A percentile compares a stretch with the other conserved stretches of the same genome.
phyloP scores from a whole-genome alignment of 2,888 invertebrate species.

The Conchocele bisecta region DNA sequence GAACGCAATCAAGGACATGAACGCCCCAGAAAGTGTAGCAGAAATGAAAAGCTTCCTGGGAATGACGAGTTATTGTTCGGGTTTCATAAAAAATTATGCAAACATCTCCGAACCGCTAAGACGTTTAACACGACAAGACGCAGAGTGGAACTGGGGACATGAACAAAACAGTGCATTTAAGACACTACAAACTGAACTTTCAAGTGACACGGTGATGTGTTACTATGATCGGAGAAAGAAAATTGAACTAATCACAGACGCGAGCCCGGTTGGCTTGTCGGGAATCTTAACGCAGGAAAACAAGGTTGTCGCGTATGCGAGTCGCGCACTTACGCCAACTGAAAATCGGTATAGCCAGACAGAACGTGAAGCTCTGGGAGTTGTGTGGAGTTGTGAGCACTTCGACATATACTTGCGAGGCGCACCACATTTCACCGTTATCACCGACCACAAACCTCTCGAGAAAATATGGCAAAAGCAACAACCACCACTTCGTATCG shows the following conservation, averaged over 20 bases:
- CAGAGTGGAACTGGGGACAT: slow-evolving; percentile 50
- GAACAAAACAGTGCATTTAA: slow-evolving; percentile 55
- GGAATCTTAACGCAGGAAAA: background rate
- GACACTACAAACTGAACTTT: slow-evolving; percentile 39
- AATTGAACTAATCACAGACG: background rate
- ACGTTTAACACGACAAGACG: slow-evolving; percentile 50
- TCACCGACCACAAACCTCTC: slow-evolving; percentile 66
- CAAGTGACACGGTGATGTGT: slow-evolving; percentile 47
- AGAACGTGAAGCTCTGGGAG: slow-evolving; percentile 62
- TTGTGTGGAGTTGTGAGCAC: slow-evolving; percentile 64
- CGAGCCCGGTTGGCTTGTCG: slow-evolving; percentile 2
- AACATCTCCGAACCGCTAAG: slow-evolving; percentile 62
- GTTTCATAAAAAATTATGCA: slow-evolving; percentile 64
- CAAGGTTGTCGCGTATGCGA: slow-evolving; percentile 52
- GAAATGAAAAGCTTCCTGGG: slow-evolving; percentile 65
- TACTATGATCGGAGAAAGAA: slow-evolving; percentile 41
- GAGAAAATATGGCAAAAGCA: slow-evolving; percentile 31
- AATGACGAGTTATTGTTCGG: slow-evolving; percentile 61
- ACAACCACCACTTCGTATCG: slow-evolving; percentile 58
- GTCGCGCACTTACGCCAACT: slow-evolving; percentile 48
- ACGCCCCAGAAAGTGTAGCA: slow-evolving; percentile 47
- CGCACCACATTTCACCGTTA: slow-evolving; percentile 52
- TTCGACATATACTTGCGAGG: slow-evolving; percentile 61
- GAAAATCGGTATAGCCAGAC: slow-evolving; percentile 63
- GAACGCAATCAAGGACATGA: slow-evolving; percentile 47